Evolutionary conservation across 2,888 invertebrate genomes (phyloP).

Genomic region (Lasioglossum leucozonium): DNA sequence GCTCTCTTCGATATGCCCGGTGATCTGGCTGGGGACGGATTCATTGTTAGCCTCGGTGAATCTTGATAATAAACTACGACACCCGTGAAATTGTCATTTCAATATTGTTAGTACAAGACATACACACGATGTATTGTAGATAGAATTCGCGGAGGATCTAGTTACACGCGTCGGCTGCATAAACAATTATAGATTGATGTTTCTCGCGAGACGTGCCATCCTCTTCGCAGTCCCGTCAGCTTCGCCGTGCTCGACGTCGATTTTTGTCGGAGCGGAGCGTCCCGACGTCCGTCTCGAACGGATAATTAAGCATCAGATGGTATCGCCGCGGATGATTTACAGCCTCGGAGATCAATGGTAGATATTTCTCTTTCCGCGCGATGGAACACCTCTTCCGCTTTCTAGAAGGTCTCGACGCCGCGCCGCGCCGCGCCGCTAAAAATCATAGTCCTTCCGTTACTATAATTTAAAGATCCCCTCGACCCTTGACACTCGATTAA

Average conservation of each 20-base stretch:
- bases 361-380: conserved; percentile 29
- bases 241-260: neutral
- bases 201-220: neutral
- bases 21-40: neutral
- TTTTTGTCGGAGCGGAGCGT: neutral
- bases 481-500: conserved; percentile 62
- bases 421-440: neutral
- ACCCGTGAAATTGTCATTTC: neutral
- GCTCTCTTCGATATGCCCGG: neutral
- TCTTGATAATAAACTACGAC: neutral
- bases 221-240: neutral
- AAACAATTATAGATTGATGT: neutral
- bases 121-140: neutral
- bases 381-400: conserved; percentile 16
- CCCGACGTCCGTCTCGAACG: conserved; percentile 17
- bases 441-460: conserved; percentile 40
- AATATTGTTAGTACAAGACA: neutral
- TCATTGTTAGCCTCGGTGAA: neutral
- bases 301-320: conserved; percentile 51
- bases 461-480: conserved; percentile 58
- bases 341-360: conserved; percentile 33
- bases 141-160: neutral
- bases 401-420: neutral
- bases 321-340: conserved; percentile 40
- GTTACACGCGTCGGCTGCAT: neutral